Evolutionary conservation across 2,797 vertebrate species (phyloP).

Genomic region (Anableps anableps): DNA sequence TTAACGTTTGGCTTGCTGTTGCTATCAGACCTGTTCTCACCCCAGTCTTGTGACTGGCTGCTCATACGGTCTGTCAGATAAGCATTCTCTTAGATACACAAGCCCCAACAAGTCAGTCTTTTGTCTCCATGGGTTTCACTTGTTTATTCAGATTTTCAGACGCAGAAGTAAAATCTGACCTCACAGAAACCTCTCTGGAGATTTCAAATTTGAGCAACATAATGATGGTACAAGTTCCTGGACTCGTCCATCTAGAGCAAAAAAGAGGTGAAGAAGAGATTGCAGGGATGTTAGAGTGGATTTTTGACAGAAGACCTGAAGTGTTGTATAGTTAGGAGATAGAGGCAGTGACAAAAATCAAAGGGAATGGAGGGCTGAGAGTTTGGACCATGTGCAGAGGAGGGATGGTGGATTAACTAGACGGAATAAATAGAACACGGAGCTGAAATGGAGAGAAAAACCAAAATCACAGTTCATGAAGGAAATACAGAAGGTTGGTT

Average conservation of each 20-base stretch:
- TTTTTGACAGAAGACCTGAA: background rate
- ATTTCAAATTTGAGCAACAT: background rate
- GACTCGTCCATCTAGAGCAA: background rate
- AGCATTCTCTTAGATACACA: background rate
- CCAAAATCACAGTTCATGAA: background rate
- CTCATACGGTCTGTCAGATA: background rate
- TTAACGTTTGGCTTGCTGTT: background rate
- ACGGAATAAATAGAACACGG: background rate
- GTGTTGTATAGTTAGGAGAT: too few relatives aligned
- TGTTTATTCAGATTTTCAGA: background rate
- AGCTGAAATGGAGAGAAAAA: background rate
- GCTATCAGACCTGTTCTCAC: background rate
- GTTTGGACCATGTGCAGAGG: background rate
- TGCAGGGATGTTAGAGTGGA: background rate
- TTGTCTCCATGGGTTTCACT: background rate
- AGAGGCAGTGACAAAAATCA: background rate
- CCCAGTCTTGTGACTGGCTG: constrained; percentile 21
- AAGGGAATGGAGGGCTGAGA: background rate
- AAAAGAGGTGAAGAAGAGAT: background rate
- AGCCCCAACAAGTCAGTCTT: background rate
- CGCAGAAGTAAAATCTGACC: background rate
- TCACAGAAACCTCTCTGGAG: background rate
- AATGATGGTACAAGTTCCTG: background rate
- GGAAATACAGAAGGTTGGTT: background rate
- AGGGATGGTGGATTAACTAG: background rate